Evolutionary conservation across 2,113 vertebrate genomes (phyloP).

Genomic region (Thamnaconus septentrionalis): DNA sequence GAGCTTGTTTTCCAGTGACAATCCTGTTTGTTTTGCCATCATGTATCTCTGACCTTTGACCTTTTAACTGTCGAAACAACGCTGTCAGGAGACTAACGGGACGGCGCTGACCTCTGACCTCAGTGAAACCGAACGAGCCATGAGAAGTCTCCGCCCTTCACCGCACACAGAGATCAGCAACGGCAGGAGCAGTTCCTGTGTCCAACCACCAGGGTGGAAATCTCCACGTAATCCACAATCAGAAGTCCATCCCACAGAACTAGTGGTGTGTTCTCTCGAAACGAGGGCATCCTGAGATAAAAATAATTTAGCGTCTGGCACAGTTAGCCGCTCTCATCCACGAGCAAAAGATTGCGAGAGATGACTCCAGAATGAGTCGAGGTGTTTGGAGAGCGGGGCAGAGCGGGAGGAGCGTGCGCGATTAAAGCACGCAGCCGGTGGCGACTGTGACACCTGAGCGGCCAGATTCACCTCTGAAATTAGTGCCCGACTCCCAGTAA

Average conservation of each 20-base stretch:
- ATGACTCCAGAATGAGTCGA: constrained; percentile 17
- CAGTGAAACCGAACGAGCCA: constrained; percentile 20
- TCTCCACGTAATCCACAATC: constrained; percentile 5
- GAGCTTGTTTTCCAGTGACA: too few relatives aligned
- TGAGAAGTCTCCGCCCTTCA: constrained; percentile 19
- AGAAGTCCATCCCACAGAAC: constrained; percentile 5
- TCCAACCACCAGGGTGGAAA: constrained; percentile 6
- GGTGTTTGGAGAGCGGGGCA: constrained; percentile 8
- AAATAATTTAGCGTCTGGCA: constrained; percentile 48
- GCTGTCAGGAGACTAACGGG: constrained; percentile 35
- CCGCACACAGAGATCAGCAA: constrained; percentile 4
- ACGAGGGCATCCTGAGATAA: constrained; percentile 47
- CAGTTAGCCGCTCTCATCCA: constrained; percentile 45
- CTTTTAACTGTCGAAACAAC: constrained; percentile 31
- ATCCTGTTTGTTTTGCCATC: too few relatives aligned
- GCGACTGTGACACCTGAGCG: too few relatives aligned
- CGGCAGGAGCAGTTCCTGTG: not conserved
- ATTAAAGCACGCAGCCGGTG: too few relatives aligned
- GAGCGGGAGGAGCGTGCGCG: too few relatives aligned
- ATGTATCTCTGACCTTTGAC: too few relatives aligned
- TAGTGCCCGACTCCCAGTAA: too few relatives aligned
- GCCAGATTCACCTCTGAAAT: too few relatives aligned
- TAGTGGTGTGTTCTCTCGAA: constrained; percentile 21
- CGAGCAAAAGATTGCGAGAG: constrained; percentile 35
- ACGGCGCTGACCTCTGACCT: constrained; percentile 23